Evolutionary conservation across 2,113 vertebrate genomes (phyloP).

Genomic region (Rhabdornis inornatus): DNA sequence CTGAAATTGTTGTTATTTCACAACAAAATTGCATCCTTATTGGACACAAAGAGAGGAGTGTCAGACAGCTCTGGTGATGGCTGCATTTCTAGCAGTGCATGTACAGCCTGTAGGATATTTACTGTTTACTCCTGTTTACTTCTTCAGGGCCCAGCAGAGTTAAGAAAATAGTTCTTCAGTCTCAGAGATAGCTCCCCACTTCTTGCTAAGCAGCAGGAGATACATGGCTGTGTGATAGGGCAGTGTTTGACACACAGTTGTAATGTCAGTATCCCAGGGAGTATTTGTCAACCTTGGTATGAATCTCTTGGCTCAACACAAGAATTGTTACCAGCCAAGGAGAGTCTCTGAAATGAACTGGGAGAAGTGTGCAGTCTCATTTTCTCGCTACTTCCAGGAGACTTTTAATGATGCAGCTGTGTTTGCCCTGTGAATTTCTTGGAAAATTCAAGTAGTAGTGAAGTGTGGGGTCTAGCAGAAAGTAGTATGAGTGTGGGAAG

Average conservation of each 20-base stretch:
- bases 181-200: not conserved
- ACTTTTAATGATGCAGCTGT: constrained; percentile 34
- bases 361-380: not conserved
- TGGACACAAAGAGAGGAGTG: not conserved
- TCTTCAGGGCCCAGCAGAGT: not conserved
- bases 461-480: constrained; percentile 58
- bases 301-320: not conserved
- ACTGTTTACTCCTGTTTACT: not conserved
- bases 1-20: not conserved
- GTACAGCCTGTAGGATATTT: not conserved
- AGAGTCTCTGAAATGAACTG: not conserved
- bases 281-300: not conserved
- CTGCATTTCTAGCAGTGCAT: not conserved
- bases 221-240: not conserved
- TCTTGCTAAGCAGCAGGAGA: not conserved
- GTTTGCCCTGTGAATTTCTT: not conserved
- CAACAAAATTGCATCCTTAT: not conserved
- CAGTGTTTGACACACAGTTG: not conserved
- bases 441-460: constrained; percentile 54
- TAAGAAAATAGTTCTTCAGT: not conserved
- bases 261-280: not conserved
- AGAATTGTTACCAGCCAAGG: not conserved
- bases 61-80: not conserved
- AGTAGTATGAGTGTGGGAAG: constrained; percentile 34
- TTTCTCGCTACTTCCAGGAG: constrained; percentile 57